These are phyloP conservation scores for Drosophila pectinifera DNA, from an alignment of 1,140 invertebrate genomes.

Conservation along the genomic window DNA sequence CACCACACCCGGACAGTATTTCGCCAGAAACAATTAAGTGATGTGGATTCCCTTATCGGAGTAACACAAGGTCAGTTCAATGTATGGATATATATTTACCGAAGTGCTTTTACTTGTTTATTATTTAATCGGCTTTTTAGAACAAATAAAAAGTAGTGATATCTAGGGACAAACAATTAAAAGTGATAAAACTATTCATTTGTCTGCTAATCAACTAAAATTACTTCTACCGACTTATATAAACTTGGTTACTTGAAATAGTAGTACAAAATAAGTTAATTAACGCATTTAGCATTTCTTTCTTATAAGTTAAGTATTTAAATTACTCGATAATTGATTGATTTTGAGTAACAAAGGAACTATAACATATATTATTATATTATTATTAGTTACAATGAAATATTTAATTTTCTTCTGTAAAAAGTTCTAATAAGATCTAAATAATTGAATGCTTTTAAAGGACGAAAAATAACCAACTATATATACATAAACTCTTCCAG, in stretches of 20 bases:
- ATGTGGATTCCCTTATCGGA: not conserved
- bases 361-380: too few relatives aligned
- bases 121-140: not conserved
- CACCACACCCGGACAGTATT: slow-evolving; percentile 3
- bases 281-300: too few relatives aligned
- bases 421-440: too few relatives aligned
- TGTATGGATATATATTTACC: not conserved
- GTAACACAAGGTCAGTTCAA: not conserved
- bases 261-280: too few relatives aligned
- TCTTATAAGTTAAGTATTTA: too few relatives aligned
- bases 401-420: too few relatives aligned
- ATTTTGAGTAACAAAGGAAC: not conserved
- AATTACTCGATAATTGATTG: not conserved
- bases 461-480: not conserved
- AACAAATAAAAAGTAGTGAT: not conserved
- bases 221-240: not conserved
- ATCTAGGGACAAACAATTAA: not conserved
- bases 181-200: not conserved
- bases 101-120: not conserved
- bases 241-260: not conserved
- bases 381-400: too few relatives aligned
- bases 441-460: not conserved
- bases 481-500: not conserved
- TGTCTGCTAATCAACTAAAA: too few relatives aligned
- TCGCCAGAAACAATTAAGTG: not conserved